Percentiles rank a stretch among this genome's conserved stretches.
These are phyloP conservation scores for Tuberolachnus salignus DNA, from an alignment of 2,888 invertebrate genomes.

Conservation along the genomic window DNA sequence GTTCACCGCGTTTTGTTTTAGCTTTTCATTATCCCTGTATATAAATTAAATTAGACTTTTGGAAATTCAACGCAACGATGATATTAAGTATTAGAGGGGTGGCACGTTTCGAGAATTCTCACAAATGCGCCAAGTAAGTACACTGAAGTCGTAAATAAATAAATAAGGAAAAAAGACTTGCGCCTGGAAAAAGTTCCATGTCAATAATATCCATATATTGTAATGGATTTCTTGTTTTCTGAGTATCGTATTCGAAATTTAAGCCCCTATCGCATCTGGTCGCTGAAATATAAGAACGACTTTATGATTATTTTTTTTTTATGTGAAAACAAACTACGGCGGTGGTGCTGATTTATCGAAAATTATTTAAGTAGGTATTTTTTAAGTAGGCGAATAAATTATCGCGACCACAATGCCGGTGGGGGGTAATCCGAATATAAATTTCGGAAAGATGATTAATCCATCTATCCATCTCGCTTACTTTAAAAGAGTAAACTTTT, in stretches of 20 bases:
- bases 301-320: slow-evolving; percentile 28
- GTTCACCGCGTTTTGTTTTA: slow-evolving; percentile 6
- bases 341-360: no score
- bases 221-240: slow-evolving; percentile 14
- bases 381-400: no score
- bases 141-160: slow-evolving; percentile 2
- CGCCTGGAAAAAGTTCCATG: background rate
- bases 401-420: no score
- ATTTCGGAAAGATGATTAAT: no score
- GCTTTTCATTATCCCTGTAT: background rate
- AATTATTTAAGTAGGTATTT: no score
- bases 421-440: no score
- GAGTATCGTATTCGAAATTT: slow-evolving; percentile 2
- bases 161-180: background rate
- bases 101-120: no score
- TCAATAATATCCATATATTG: background rate
- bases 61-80: slow-evolving; percentile 11
- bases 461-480: no score
- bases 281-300: background rate
- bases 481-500: no score
- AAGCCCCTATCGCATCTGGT: background rate
- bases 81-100: background rate
- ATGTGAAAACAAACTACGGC: background rate
- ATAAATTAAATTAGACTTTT: slow-evolving; percentile 38
- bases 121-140: background rate